A percentile compares a stretch with the other conserved stretches of the same genome.
Evolutionary conservation across 2,888 invertebrate genomes (phyloP).

Genomic region (Poecilobothrus nobilitatus): DNA sequence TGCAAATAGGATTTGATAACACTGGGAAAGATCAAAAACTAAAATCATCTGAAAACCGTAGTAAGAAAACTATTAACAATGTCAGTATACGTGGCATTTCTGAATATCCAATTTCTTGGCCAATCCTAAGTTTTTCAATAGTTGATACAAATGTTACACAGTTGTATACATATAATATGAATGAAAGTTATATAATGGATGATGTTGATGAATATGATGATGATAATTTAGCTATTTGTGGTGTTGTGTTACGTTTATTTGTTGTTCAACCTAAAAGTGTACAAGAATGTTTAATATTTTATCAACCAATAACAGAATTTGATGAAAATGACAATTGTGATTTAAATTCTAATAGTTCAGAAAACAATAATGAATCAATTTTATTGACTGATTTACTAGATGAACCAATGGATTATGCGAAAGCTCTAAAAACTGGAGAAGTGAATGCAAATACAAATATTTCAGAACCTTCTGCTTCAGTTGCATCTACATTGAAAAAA

Average conservation of each 20-base stretch:
- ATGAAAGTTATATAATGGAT: conserved; percentile 45
- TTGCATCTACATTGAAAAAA: not conserved
- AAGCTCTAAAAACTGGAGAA: conserved; percentile 15
- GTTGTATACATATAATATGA: conserved; percentile 42
- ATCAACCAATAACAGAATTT: conserved; percentile 43
- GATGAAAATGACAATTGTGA: conserved; percentile 12
- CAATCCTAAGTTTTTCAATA: conserved; percentile 83
- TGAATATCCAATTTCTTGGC: conserved; percentile 78
- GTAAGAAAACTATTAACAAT: conserved; percentile 22
- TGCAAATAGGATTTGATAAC: conserved; percentile 49
- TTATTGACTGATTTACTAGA: conserved; percentile 24
- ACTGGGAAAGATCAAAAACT: conserved; percentile 29
- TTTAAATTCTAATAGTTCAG: conserved; percentile 24
- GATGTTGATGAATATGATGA: conserved; percentile 54
- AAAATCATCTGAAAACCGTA: conserved; percentile 32
- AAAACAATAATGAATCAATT: conserved; percentile 18
- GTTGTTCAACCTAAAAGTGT: conserved; percentile 82
- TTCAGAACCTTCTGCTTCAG: conserved; percentile 23
- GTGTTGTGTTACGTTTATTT: conserved; percentile 54
- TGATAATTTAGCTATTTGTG: conserved; percentile 48
- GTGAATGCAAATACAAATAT: conserved; percentile 18
- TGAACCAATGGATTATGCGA: conserved; percentile 22
- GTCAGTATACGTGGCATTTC: conserved; percentile 68
- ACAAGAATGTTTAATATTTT: conserved; percentile 72
- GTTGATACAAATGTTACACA: conserved; percentile 61